Conservation (phyloP, 1,140 invertebrate genomes). For the Bombyx mandarina region DNA sequence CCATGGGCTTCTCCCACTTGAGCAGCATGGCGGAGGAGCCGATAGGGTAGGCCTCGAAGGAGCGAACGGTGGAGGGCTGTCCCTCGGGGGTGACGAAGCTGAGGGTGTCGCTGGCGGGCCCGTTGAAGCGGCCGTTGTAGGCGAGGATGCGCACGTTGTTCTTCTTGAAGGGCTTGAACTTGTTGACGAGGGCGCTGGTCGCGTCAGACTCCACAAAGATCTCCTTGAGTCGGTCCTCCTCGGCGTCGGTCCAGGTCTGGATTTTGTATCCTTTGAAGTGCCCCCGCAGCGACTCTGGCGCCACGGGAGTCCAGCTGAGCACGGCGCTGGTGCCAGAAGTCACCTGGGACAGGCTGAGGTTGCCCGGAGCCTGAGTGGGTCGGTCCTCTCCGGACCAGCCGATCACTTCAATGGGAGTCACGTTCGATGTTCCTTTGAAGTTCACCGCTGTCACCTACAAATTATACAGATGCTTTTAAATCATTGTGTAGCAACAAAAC, state of each 20-base stretch:
- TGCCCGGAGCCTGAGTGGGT: slow-evolving; percentile 85
- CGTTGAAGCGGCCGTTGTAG: slow-evolving; percentile 92
- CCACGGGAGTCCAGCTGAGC: slow-evolving; percentile 88
- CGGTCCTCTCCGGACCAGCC: slow-evolving; percentile 97
- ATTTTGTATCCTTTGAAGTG: slow-evolving; percentile 97
- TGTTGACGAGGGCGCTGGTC: slow-evolving; percentile 82
- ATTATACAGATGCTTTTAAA: no score
- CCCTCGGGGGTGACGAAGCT: slow-evolving; percentile 93
- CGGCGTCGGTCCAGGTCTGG: slow-evolving; percentile 93
- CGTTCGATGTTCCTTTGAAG: slow-evolving; percentile 88
- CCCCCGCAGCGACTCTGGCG: slow-evolving; percentile 83
- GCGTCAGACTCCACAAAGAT: slow-evolving; percentile 83
- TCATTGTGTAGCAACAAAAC: no score
- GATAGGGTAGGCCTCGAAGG: slow-evolving; percentile 85
- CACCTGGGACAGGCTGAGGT: slow-evolving; percentile 85
- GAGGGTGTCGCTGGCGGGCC: slow-evolving; percentile 88
- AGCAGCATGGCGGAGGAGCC: slow-evolving; percentile 91
- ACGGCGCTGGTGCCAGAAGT: slow-evolving; percentile 82
- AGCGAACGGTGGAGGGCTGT: slow-evolving; percentile 89
- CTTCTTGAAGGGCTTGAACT: slow-evolving; percentile 90
- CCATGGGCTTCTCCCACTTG: slow-evolving; percentile 92
- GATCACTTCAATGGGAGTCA: slow-evolving; percentile 83
- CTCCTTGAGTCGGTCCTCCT: slow-evolving; percentile 82
- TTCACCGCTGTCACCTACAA: slow-evolving; percentile 89
- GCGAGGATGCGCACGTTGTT: slow-evolving; percentile 92